Evolutionary conservation across 2,797 vertebrate genomes (phyloP).

Genomic region (Austrolebias charrua): DNA sequence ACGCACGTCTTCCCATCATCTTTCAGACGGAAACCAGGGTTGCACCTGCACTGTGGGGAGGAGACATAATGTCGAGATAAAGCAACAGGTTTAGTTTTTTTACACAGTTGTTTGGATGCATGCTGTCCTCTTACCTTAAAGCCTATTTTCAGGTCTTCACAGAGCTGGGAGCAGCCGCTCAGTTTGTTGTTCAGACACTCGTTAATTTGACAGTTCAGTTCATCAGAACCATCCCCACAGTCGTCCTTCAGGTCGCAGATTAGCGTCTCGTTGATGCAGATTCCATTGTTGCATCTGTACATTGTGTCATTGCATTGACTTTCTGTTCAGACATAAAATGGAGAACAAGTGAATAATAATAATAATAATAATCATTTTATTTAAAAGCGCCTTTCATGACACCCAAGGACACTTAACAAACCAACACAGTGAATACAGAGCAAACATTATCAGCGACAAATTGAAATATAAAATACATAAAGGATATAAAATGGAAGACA

Average conservation of each 20-base stretch:
- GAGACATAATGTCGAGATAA: slow-evolving; percentile 34
- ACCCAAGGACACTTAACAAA: too few relatives aligned
- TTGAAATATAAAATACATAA: too few relatives aligned
- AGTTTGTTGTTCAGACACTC: slow-evolving; percentile 93
- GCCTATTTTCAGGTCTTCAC: slow-evolving; percentile 94
- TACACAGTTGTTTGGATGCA: slow-evolving; percentile 8
- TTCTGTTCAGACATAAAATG: slow-evolving; percentile 75
- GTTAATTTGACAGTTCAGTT: slow-evolving; percentile 93
- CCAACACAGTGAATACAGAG: too few relatives aligned
- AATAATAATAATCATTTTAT: too few relatives aligned
- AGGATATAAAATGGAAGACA: too few relatives aligned
- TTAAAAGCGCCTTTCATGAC: too few relatives aligned
- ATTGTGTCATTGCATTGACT: slow-evolving; percentile 92
- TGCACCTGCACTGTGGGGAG: slow-evolving; percentile 89
- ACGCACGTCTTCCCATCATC: slow-evolving; percentile 94
- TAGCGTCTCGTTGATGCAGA: slow-evolving; percentile 87
- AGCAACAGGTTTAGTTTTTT: slow-evolving; percentile 8
- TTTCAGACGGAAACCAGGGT: slow-evolving; percentile 92
- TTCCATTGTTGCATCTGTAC: slow-evolving; percentile 88
- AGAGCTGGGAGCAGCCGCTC: slow-evolving; percentile 96
- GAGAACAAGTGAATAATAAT: too few relatives aligned
- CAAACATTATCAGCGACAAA: too few relatives aligned
- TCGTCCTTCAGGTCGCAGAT: slow-evolving; percentile 92
- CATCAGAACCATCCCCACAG: slow-evolving; percentile 90
- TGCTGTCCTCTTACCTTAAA: slow-evolving; percentile 87